Evolutionary conservation across 1,140 invertebrate genomes (phyloP).

Genomic region (Pomacea maculata): DNA sequence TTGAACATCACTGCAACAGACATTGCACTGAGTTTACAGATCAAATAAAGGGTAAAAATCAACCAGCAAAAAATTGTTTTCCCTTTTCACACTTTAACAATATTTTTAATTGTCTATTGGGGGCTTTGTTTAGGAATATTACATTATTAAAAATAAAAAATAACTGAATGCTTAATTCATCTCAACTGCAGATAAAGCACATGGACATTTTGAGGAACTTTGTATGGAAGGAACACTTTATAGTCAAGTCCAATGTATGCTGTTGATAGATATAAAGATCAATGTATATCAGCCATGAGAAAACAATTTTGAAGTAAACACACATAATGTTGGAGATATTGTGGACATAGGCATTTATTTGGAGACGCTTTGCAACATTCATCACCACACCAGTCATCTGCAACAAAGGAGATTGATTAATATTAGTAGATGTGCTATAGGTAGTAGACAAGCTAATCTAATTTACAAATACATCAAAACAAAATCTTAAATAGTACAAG

Average conservation of each 20-base stretch:
- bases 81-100: conserved; percentile 1
- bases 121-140: neutral
- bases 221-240: neutral
- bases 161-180: neutral
- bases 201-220: neutral
- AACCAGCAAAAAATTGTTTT: neutral
- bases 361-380: conserved; percentile 55
- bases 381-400: conserved; percentile 56
- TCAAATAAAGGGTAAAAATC: neutral
- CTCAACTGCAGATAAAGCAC: neutral
- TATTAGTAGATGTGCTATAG: too few relatives aligned
- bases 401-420: conserved; percentile 15
- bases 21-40: neutral
- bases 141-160: neutral
- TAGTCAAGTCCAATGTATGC: neutral
- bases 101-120: neutral
- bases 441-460: too few relatives aligned
- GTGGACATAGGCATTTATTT: conserved; percentile 53
- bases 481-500: too few relatives aligned
- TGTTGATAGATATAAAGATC: neutral
- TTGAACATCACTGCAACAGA: conserved; percentile 34
- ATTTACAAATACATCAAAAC: too few relatives aligned
- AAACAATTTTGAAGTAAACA: neutral
- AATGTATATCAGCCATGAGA: neutral
- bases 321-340: conserved; percentile 37